phyloP scores from a whole-genome alignment of 2,797 vertebrate genomes.

The Pterois miles region DNA sequence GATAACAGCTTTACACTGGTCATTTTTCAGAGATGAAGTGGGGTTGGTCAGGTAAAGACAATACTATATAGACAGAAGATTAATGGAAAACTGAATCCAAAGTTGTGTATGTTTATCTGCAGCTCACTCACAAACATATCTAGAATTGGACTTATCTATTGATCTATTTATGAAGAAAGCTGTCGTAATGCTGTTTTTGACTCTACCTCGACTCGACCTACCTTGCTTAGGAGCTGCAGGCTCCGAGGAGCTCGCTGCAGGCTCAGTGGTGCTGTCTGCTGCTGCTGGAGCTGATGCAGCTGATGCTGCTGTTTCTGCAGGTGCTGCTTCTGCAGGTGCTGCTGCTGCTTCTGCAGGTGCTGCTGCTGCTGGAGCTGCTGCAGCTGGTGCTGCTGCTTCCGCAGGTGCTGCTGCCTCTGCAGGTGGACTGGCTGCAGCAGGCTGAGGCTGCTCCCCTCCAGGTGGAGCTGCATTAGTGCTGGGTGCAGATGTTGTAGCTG shows the following conservation, averaged over 20 bases:
- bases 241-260: too few relatives aligned
- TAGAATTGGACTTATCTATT: background rate
- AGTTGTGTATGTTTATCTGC: background rate
- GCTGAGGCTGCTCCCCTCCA: slow-evolving; percentile 35
- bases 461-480: slow-evolving; percentile 37
- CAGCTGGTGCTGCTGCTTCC: background rate
- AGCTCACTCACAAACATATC: background rate
- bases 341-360: background rate
- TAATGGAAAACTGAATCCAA: background rate
- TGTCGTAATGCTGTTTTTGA: background rate
- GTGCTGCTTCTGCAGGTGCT: slow-evolving; percentile 8
- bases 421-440: slow-evolving; percentile 16
- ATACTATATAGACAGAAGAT: background rate
- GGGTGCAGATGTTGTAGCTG: slow-evolving; percentile 26
- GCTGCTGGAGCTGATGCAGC: background rate
- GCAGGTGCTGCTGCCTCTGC: slow-evolving; percentile 9
- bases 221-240: slow-evolving; percentile 61
- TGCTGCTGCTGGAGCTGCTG: slow-evolving; percentile 38
- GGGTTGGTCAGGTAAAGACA: background rate
- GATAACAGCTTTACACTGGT: background rate
- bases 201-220: slow-evolving; percentile 42
- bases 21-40: background rate
- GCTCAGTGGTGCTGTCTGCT: slow-evolving; percentile 1
- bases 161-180: background rate
- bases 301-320: slow-evolving; percentile 7